A percentile compares a stretch with the other conserved stretches of the same genome.
phyloP scores from a whole-genome alignment of 37 sponge, comb jelly and placozoan genomes.

The Mnemiopsis leidyi region DNA sequence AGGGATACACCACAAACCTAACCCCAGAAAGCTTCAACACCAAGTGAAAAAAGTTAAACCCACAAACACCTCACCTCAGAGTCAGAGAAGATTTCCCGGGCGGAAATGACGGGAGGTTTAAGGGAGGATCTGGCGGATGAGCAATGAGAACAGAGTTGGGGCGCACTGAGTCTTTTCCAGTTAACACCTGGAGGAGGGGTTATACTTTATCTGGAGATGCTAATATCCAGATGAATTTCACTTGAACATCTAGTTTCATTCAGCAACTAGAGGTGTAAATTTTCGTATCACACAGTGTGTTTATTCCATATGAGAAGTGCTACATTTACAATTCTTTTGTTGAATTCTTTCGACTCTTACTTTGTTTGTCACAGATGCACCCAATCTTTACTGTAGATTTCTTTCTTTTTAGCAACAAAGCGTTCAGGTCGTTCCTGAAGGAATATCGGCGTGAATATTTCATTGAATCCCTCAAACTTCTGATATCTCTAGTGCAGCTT shows the following conservation, averaged over 20 bases:
- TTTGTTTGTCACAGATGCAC: not conserved
- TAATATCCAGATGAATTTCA: not conserved
- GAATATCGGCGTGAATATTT: too few species aligned
- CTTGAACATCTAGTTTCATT: too few species aligned
- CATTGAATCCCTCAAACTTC: too few species aligned
- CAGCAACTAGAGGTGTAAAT: too few species aligned
- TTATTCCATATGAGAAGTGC: too few species aligned
- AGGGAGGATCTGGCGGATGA: not conserved
- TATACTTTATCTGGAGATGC: not conserved
- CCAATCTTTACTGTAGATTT: not conserved
- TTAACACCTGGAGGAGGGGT: not conserved
- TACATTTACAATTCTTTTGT: too few species aligned
- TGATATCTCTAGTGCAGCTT: too few species aligned
- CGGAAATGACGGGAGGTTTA: not conserved
- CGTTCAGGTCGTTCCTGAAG: constrained; percentile 27
- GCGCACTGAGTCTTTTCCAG: constrained; percentile 34
- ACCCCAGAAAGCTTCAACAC: too few species aligned
- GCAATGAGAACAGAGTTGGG: constrained; percentile 13
- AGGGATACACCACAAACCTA: too few species aligned
- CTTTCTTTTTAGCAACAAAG: not conserved
- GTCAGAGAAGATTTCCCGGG: constrained; percentile 6
- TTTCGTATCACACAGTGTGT: too few species aligned
- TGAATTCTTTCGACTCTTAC: not conserved
- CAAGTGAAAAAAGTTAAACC: too few species aligned
- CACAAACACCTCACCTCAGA: constrained; percentile 7